These are phyloP conservation scores for Podabrus alpinus DNA, from an alignment of 2,888 invertebrate genomes.

Conservation along the genomic window DNA sequence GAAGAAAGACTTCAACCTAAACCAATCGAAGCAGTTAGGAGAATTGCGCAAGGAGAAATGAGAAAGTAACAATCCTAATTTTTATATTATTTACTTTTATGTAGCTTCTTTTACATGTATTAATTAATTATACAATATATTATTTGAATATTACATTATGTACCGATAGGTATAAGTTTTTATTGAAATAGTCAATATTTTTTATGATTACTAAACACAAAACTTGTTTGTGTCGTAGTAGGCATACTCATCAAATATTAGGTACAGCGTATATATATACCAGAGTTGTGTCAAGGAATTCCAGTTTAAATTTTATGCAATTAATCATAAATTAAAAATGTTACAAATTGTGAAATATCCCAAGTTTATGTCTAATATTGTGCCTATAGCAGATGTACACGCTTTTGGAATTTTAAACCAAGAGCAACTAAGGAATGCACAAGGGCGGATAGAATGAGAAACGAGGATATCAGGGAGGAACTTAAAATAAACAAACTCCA, in stretches of 20 bases:
- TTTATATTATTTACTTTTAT: not conserved
- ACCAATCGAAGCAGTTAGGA: constrained; percentile 43
- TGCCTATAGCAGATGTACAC: too few relatives aligned
- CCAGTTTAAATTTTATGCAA: not conserved
- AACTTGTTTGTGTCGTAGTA: too few relatives aligned
- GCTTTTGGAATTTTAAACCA: too few relatives aligned
- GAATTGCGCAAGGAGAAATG: not conserved
- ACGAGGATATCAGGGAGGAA: too few relatives aligned
- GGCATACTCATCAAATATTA: not conserved
- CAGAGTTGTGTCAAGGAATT: not conserved
- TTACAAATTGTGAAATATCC: too few relatives aligned
- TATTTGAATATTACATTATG: not conserved
- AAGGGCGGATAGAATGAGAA: too few relatives aligned
- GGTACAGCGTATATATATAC: not conserved
- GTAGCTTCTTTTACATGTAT: not conserved
- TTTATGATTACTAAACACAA: not conserved
- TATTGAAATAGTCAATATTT: not conserved
- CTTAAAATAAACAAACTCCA: too few relatives aligned
- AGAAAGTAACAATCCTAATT: not conserved
- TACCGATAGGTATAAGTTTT: too few relatives aligned
- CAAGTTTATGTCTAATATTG: too few relatives aligned
- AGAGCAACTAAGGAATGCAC: too few relatives aligned
- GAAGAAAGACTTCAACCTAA: constrained; percentile 46
- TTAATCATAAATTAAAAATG: not conserved
- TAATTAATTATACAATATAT: not conserved